phyloP scores from a whole-genome alignment of 64 coral and sea anemone genomes.

The Montipora cactus region DNA sequence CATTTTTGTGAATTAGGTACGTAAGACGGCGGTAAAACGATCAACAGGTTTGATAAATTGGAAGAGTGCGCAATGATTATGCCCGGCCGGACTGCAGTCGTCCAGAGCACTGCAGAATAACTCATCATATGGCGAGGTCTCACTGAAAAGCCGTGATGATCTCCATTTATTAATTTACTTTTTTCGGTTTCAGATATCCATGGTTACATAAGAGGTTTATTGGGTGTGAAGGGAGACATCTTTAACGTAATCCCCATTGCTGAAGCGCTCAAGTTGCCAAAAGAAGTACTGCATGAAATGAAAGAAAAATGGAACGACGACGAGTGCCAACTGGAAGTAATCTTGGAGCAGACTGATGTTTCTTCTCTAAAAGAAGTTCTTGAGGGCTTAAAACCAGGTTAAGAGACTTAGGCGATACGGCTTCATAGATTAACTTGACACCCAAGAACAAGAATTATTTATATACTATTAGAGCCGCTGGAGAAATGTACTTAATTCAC shows the following conservation, averaged over 20 bases:
- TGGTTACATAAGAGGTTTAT: constrained; percentile 7
- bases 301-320: not conserved
- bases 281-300: not conserved
- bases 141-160: not conserved
- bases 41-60: not conserved
- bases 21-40: not conserved
- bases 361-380: constrained; percentile 1
- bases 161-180: not conserved
- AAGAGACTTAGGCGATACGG: too few species aligned
- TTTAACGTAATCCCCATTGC: constrained; percentile 31
- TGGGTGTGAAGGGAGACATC: not conserved
- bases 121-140: fast-evolving
- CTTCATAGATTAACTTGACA: too few species aligned
- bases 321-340: constrained; percentile 7
- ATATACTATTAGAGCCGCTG: too few species aligned
- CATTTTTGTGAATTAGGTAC: not conserved
- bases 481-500: too few species aligned
- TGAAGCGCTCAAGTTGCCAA: not conserved
- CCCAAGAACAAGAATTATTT: too few species aligned
- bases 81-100: too few species aligned
- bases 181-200: constrained; percentile 28
- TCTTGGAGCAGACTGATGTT: not conserved
- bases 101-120: too few species aligned
- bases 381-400: not conserved
- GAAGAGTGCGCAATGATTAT: too few species aligned